Percentiles rank a stretch among this genome's conserved stretches.
Conservation (phyloP, 2,113 vertebrate species). For the Eolophus roseicapilla region DNA sequence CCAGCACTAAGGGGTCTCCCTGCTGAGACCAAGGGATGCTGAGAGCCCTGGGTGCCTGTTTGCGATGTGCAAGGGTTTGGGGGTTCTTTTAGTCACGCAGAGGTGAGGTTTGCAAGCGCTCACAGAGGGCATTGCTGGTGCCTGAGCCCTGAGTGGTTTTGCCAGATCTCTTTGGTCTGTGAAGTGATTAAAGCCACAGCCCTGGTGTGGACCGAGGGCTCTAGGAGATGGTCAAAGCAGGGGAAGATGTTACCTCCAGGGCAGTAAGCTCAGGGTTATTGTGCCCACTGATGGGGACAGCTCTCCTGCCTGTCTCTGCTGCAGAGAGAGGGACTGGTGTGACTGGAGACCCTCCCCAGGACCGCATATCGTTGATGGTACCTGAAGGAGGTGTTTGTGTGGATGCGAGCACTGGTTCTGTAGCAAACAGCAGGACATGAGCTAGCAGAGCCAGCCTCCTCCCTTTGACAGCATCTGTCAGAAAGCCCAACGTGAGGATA, state of each 20-base stretch:
- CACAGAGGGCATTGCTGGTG: accelerated
- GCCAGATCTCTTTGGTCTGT: not conserved
- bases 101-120: not conserved
- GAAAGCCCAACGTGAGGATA: not conserved
- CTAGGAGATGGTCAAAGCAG: not conserved
- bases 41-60: not conserved
- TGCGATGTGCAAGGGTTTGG: accelerated
- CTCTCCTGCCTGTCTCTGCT: not conserved
- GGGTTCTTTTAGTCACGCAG: not conserved
- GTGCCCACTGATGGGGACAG: accelerated
- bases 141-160: not conserved
- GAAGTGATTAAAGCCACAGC: not conserved
- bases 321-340: not conserved
- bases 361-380: not conserved
- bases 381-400: not conserved
- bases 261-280: not conserved
- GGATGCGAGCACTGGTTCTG: not conserved
- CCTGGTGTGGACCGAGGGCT: not conserved
- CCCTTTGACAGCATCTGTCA: not conserved
- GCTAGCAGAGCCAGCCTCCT: not conserved
- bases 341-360: not conserved
- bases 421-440: accelerated
- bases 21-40: not conserved
- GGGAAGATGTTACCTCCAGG: not conserved
- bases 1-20: not conserved